A percentile compares a stretch with the other conserved stretches of the same genome.
Conservation (phyloP, 2,113 vertebrate genomes). For the Erpornis zantholeuca region DNA sequence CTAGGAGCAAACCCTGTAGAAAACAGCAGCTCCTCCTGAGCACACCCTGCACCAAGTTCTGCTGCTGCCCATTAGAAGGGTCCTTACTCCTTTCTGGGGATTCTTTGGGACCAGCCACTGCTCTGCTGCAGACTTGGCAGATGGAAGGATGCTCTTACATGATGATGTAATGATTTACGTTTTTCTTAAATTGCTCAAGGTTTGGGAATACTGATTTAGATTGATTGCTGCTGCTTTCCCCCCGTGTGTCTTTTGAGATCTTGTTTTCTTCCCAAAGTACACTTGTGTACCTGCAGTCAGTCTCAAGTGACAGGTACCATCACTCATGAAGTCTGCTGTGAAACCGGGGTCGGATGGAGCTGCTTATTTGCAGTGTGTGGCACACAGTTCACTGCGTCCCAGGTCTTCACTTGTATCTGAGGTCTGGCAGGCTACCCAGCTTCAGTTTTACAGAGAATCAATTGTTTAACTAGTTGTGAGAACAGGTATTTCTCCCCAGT, state of each 20-base stretch:
- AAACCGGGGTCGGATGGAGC: not conserved
- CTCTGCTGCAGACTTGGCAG: not conserved
- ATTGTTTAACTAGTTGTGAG: not conserved
- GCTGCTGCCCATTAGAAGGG: fast-evolving
- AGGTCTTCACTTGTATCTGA: not conserved
- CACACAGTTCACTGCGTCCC: not conserved
- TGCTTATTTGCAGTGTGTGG: not conserved
- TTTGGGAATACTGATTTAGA: not conserved
- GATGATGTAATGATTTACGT: not conserved
- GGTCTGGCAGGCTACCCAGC: not conserved
- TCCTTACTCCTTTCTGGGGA: not conserved
- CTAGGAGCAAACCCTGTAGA: not conserved
- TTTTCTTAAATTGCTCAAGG: not conserved
- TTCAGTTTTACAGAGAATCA: not conserved
- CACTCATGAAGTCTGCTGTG: not conserved
- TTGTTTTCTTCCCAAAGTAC: not conserved
- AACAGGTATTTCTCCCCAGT: not conserved
- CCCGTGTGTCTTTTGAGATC: not conserved
- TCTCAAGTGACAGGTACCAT: not conserved
- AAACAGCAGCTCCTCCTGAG: not conserved
- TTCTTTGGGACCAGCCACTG: not conserved
- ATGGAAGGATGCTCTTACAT: not conserved
- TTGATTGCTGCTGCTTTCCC: not conserved
- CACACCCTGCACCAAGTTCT: not conserved
- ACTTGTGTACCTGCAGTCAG: not conserved